A percentile compares a stretch with the other conserved stretches of the same genome.
Conservation (phyloP, 2,113 vertebrate species). For the Hypanus sabinus region DNA sequence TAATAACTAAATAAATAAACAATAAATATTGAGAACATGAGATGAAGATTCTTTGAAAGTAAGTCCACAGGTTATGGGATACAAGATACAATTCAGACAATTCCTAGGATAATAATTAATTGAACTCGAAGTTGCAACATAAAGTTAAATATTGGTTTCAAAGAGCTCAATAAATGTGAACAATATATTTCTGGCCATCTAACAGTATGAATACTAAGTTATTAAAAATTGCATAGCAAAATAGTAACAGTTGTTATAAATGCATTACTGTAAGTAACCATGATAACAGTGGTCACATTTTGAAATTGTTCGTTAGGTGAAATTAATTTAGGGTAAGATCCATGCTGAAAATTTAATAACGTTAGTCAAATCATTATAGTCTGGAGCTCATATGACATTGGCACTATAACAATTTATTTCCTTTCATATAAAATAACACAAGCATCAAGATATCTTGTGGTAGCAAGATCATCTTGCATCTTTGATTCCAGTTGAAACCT, state of each 20-base stretch:
- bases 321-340: neutral
- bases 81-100: neutral
- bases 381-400: neutral
- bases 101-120: neutral
- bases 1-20: no score
- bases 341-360: neutral
- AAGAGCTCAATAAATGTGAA: neutral
- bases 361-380: neutral
- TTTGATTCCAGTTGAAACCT: neutral
- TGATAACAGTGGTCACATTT: neutral
- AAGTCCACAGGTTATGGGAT: no score
- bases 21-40: no score
- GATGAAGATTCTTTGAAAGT: no score
- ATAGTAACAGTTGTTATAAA: neutral
- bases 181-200: neutral
- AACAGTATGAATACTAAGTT: neutral
- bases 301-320: neutral
- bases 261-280: neutral
- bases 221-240: neutral
- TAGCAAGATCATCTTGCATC: neutral
- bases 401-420: neutral
- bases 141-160: neutral
- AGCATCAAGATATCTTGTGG: neutral
- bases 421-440: neutral
- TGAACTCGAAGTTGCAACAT: neutral